phyloP scores from a whole-genome alignment of 2,113 vertebrate genomes.

The Poeciliopsis turrubarensis region DNA sequence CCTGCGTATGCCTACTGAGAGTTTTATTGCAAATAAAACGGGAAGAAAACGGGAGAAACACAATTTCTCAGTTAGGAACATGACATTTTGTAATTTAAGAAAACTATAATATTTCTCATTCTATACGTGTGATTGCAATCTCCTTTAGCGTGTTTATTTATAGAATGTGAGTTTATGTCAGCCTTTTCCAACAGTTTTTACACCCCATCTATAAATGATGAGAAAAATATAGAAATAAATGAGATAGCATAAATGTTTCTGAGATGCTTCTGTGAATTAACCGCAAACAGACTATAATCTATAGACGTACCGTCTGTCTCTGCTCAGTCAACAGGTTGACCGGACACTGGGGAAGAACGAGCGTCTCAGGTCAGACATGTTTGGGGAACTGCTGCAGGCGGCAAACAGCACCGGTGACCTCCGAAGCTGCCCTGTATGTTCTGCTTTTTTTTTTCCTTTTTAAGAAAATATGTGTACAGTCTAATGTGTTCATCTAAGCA shows the following conservation, averaged over 20 bases:
- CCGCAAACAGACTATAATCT: neutral
- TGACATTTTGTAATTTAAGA: too few relatives aligned
- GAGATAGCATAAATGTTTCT: neutral
- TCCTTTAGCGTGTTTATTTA: neutral
- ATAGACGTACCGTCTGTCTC: slow-evolving; percentile 1
- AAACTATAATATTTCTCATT: too few relatives aligned
- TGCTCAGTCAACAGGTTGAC: slow-evolving; percentile 91
- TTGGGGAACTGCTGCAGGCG: slow-evolving; percentile 93
- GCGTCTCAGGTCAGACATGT: slow-evolving; percentile 91
- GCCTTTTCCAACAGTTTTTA: neutral
- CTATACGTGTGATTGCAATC: neutral
- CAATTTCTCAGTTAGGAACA: too few relatives aligned
- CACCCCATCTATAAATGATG: neutral
- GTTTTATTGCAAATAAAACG: too few relatives aligned
- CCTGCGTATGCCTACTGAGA: too few relatives aligned
- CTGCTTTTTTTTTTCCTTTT: neutral
- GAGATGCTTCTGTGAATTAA: too few relatives aligned
- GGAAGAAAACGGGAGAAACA: too few relatives aligned
- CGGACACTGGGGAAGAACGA: slow-evolving; percentile 90
- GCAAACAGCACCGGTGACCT: slow-evolving; percentile 94
- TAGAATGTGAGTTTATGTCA: neutral
- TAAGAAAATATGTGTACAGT: neutral
- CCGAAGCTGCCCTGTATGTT: slow-evolving; percentile 92
- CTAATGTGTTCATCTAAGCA: neutral
- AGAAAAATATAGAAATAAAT: neutral